Evolutionary conservation across 64 coral and sea anemone genomes (phyloP), one percentile per base, ranked within the genome.

Genomic region (Pocillopora damicornis): DNA sequence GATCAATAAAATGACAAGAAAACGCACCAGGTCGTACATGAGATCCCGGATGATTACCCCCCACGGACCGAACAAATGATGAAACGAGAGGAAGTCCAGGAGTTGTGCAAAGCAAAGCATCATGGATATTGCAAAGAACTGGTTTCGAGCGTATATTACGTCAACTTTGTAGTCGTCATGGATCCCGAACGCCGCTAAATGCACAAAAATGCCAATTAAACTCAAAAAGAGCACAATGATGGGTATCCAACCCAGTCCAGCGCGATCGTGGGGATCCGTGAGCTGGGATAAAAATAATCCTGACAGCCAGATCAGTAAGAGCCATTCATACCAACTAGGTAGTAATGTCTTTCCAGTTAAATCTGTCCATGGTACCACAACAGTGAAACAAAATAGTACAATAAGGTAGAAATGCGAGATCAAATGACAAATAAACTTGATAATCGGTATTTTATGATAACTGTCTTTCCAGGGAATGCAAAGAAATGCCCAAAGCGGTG

Each of bases 1-100:
- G 77, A 99, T 99, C 17, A 90, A 82, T 63, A 99, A 17, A 75
- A 99, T 99, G 4, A 99, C 97, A 6, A 99, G 83, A 74, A 99
- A 99, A 15, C 97, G 87, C 11, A 95, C 97, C 1, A 99, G 37
- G 91, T 99, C 97, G 36, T 99, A 92, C 97, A 99, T 95, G 25
- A 99, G 86, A 76, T 99, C 93, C 63, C 93, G 90, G 75, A 99
- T 99, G 79, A 99, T 99, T 8, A 95, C 97, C 23, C 97, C 97
- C 97, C 97, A 99, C 0, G 97, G 97, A 80, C 97, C 97, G 30
- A 99, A 99, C 91, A 99, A 93, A 87, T 99, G 93, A 93, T 99
- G 97, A 86, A 99, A 95, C 2, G 97, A 95, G 14, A 99, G 76
- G 74, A 99, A 99, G 60, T 99, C 97, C 56, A 99, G 63, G 13